Evolutionary conservation across 2,113 vertebrate species (phyloP).

Genomic region (Ptilonorhynchus violaceus): DNA sequence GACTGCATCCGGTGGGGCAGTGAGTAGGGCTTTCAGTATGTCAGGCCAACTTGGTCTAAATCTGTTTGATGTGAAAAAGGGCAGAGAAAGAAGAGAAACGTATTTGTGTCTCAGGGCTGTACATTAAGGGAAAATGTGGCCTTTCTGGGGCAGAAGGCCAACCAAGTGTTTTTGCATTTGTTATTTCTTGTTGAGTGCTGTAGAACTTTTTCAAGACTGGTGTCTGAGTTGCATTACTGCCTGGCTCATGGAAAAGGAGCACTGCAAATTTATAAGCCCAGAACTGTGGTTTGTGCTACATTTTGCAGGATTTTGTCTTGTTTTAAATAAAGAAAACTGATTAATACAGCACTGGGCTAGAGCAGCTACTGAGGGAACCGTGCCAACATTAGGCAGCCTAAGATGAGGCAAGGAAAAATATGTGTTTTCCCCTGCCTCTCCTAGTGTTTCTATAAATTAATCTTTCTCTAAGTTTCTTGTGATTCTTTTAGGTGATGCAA

Average conservation of each 20-base stretch:
- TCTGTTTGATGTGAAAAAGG: not conserved
- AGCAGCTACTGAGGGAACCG: not conserved
- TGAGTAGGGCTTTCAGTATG: not conserved
- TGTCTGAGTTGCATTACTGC: not conserved
- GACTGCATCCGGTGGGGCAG: fast-evolving
- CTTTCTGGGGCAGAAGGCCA: not conserved
- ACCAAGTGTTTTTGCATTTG: not conserved
- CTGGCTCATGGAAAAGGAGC: not conserved
- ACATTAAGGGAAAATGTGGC: not conserved
- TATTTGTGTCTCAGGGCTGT: not conserved
- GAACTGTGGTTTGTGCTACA: not conserved
- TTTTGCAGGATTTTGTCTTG: not conserved
- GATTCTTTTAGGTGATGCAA: not conserved
- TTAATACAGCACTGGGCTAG: not conserved
- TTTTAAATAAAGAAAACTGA: not conserved
- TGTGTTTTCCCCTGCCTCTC: not conserved
- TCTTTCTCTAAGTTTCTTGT: not conserved
- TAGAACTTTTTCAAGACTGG: not conserved
- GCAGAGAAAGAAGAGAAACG: not conserved
- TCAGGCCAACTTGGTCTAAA: not conserved
- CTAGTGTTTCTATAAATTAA: not conserved
- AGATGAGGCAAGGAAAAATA: not conserved
- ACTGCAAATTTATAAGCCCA: not conserved
- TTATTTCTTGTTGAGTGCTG: not conserved
- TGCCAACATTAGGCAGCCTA: not conserved